phyloP scores from a whole-genome alignment of 1,140 invertebrate species.

The Piezodorus guildinii region DNA sequence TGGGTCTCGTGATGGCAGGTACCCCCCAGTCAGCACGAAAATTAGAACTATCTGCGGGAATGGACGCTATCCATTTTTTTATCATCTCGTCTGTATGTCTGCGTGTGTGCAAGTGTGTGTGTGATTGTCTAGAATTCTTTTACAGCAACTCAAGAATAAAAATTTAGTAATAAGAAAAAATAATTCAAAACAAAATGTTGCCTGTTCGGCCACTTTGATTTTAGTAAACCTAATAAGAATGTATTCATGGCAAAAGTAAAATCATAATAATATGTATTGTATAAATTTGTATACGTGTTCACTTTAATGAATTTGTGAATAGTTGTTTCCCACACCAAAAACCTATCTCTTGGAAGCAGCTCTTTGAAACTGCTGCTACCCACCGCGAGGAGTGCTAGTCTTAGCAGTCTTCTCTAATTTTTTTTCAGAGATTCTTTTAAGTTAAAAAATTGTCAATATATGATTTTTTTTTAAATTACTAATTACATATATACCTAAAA shows the following conservation, averaged over 20 bases:
- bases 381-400: too few species aligned
- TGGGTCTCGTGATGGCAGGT: slow-evolving; percentile 36
- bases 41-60: neutral
- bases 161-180: neutral
- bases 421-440: too few species aligned
- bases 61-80: slow-evolving; percentile 3
- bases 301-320: neutral
- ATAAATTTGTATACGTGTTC: slow-evolving; percentile 14
- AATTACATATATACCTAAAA: too few species aligned
- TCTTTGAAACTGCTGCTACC: too few species aligned
- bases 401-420: too few species aligned
- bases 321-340: too few species aligned
- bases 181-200: neutral
- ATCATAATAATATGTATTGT: neutral
- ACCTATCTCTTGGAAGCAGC: too few species aligned
- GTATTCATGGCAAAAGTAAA: neutral
- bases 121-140: neutral
- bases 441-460: too few species aligned
- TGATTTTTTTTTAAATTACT: too few species aligned
- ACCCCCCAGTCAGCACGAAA: slow-evolving; percentile 23
- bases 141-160: neutral
- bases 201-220: neutral
- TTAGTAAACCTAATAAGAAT: neutral
- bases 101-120: slow-evolving; percentile 8
- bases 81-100: slow-evolving; percentile 1